Base-by-base conservation (phyloP, 2,888 invertebrate genomes). In the Rhagophthalmus giganteus region DNA sequence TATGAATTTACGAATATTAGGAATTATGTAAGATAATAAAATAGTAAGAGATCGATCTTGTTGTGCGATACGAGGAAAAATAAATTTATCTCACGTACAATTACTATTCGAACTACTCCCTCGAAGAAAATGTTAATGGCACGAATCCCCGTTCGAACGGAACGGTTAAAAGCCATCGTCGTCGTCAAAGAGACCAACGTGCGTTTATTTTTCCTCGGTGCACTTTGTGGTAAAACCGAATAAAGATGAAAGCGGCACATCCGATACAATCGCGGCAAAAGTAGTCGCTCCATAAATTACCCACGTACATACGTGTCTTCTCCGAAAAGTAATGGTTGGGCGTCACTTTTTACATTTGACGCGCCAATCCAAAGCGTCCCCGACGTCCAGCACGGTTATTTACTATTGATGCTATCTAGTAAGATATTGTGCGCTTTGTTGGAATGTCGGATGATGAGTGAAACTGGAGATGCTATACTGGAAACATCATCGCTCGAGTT, bases 251-350 rank as follows among this genome's bases (percentile, higher is more conserved):
- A 57, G 57, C 40, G 47, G 45, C 38, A 30, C 51, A 38, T 45
- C 37, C 34, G 57, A 57, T 54, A 44, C 54, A 50, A 54, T 57
- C 57, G 47, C 41, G 31, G 20, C 42, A 14, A 50, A 56, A 50
- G 53, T 54, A 54, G 54, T 42, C 52, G 57, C 42, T 13, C 38
- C 42, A 57, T 57, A 57, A 57, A 57, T 57, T 57, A 50, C 44
- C 57, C 35, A 47, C 57, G n/a, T n/a, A n/a, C n/a, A 54, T 57
- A 57, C 54, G 52, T 57, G 54, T 54, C 50, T 50, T 50, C 41
- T n/a, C 41, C 51, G 57, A 54, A 54, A 54, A 51, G 54, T 54
- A 57, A 54, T 57, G 54, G 57, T 51, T 47, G 57, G 57, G 54
- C 57, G 57, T 57, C 57, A 45, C 47, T 57, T 57, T 50, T 47